phyloP scores from a whole-genome alignment of 2,888 invertebrate species.

The Hedya salicella region DNA sequence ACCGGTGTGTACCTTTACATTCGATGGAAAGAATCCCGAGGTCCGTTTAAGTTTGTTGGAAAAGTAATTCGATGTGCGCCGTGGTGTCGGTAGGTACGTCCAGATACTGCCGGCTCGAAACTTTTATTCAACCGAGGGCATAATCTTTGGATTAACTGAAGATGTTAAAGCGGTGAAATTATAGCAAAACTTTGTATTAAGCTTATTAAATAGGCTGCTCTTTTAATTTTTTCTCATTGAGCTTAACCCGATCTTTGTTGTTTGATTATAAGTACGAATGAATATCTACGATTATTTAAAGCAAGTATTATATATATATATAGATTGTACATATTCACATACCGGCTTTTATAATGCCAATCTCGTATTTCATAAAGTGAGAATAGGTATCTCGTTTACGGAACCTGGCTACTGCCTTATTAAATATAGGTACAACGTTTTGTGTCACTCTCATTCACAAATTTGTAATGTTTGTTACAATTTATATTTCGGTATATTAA shows the following conservation, averaged over 20 bases:
- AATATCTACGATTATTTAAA: neutral
- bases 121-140: conserved; percentile 58
- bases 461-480: conserved; percentile 29
- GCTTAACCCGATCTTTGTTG: conserved; percentile 48
- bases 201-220: conserved; percentile 60
- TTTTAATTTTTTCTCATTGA: conserved; percentile 49
- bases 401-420: conserved; percentile 8
- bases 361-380: conserved; percentile 2
- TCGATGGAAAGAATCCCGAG: conserved; percentile 28
- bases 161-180: conserved; percentile 60
- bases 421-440: conserved; percentile 5
- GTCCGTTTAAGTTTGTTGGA: conserved; percentile 35
- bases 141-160: conserved; percentile 64
- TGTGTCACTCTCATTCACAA: conserved; percentile 31
- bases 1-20: conserved; percentile 10
- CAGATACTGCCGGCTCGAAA: conserved; percentile 51
- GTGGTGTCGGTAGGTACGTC: conserved; percentile 40
- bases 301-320: too few relatives aligned
- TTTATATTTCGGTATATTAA: conserved; percentile 30
- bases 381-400: neutral
- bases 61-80: conserved; percentile 36
- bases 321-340: too few relatives aligned
- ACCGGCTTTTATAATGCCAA: neutral
- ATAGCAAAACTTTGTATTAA: conserved; percentile 60
- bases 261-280: neutral